phyloP scores from a whole-genome alignment of 2,113 vertebrate species.

The Macrotus californicus region DNA sequence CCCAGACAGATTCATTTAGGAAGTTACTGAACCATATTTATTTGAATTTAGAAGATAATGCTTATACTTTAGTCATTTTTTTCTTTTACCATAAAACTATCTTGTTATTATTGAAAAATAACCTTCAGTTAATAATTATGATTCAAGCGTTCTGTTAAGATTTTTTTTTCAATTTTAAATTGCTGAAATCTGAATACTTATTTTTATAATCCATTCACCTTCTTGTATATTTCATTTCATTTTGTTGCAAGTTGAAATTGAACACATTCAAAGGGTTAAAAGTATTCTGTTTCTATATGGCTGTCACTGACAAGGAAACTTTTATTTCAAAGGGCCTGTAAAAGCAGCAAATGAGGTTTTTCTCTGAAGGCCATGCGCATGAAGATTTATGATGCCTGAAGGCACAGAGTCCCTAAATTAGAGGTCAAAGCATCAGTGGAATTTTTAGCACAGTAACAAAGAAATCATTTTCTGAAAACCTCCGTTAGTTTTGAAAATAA shows the following conservation, averaged over 20 bases:
- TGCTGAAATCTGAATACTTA: neutral
- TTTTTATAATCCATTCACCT: neutral
- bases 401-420: constrained; percentile 7
- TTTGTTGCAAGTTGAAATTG: neutral
- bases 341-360: constrained; percentile 18
- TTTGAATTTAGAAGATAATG: neutral
- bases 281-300: neutral
- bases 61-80: neutral
- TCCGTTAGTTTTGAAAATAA: constrained; percentile 61
- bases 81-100: neutral
- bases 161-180: neutral
- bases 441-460: constrained; percentile 39
- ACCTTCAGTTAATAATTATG: neutral
- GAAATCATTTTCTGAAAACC: constrained; percentile 41
- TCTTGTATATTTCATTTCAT: neutral
- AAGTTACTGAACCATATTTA: neutral
- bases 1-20: neutral
- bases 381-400: constrained; percentile 59
- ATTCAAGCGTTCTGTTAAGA: neutral
- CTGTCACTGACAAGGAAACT: neutral
- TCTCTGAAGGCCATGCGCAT: constrained; percentile 21
- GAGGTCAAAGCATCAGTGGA: constrained; percentile 32
- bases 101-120: neutral
- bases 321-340: constrained; percentile 10
- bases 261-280: neutral